Conservation (phyloP, 2,888 invertebrate genomes). For the Helobdella robusta region DNA sequence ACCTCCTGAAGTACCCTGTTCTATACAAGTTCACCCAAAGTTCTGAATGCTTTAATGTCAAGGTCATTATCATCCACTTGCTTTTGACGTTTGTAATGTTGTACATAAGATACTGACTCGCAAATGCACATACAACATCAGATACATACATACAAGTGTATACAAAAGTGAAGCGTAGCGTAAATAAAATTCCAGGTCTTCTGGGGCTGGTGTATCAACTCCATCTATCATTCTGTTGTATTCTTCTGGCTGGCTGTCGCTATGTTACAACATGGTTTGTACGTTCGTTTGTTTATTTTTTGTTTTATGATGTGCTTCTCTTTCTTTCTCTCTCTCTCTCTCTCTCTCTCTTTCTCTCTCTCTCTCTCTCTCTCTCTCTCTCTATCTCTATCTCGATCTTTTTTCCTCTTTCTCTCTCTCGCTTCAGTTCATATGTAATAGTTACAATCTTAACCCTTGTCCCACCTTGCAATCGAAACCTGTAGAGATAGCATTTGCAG, state of each 20-base stretch:
- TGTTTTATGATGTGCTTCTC: not conserved
- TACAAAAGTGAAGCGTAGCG: not conserved
- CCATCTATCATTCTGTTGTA: slow-evolving; percentile 82
- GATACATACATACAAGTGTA: no score
- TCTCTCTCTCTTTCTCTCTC: not conserved
- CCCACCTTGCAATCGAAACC: no score
- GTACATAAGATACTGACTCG: not conserved
- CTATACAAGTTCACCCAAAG: slow-evolving; percentile 70
- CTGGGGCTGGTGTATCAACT: slow-evolving; percentile 91
- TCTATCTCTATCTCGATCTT: no score
- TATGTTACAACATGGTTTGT: slow-evolving; percentile 60
- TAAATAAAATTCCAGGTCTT: slow-evolving; percentile 59
- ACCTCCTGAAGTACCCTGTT: slow-evolving; percentile 64
- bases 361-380: not conserved
- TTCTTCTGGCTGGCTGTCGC: slow-evolving; percentile 85
- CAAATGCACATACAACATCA: no score
- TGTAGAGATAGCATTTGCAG: slow-evolving; percentile 53
- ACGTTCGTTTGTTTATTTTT: not conserved
- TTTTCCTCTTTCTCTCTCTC: no score
- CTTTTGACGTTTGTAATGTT: not conserved
- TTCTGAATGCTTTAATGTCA: slow-evolving; percentile 69
- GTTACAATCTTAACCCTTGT: no score
- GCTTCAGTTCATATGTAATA: no score
- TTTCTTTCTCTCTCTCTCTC: slow-evolving; percentile 6
- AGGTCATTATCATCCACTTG: slow-evolving; percentile 37